phyloP scores from a whole-genome alignment of 1,140 invertebrate species.

The Drosophila cardini region DNA sequence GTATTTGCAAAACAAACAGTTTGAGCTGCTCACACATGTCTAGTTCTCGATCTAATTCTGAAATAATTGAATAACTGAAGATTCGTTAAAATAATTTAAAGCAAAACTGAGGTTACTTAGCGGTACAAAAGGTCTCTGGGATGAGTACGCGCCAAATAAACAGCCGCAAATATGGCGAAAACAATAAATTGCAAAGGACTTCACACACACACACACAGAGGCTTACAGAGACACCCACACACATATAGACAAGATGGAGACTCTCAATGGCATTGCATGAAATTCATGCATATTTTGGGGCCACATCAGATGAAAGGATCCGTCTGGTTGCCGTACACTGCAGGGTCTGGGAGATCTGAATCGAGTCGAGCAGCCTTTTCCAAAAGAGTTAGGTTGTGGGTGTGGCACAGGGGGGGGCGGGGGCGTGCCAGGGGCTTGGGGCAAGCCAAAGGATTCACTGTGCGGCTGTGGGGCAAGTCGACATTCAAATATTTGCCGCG shows the following conservation, averaged over 20 bases:
- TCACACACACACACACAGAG: conserved; percentile 20
- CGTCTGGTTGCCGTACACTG: conserved; percentile 21
- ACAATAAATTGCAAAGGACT: conserved; percentile 75
- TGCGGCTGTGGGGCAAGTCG: conserved; percentile 27
- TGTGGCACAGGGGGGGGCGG: background rate
- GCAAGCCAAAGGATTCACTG: conserved; percentile 19
- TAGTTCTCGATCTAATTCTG: no score
- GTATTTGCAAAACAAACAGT: no score
- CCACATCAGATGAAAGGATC: conserved; percentile 64
- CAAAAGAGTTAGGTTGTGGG: background rate
- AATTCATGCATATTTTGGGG: conserved; percentile 47
- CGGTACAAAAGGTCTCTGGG: conserved; percentile 8
- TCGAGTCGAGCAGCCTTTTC: no score
- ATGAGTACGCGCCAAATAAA: conserved; percentile 59
- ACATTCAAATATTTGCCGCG: conserved; percentile 72
- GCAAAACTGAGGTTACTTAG: conserved; percentile 38
- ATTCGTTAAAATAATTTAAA: conserved; percentile 13
- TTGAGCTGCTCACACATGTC: no score
- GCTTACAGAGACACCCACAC: background rate
- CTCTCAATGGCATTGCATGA: conserved; percentile 26
- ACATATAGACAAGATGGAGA: conserved; percentile 9
- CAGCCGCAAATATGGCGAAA: conserved; percentile 75
- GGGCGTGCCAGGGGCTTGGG: background rate
- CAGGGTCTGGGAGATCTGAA: background rate
- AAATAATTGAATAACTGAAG: background rate